Evolutionary conservation across 2,797 vertebrate genomes (phyloP).

Genomic region (Hippoglossus hippoglossus): DNA sequence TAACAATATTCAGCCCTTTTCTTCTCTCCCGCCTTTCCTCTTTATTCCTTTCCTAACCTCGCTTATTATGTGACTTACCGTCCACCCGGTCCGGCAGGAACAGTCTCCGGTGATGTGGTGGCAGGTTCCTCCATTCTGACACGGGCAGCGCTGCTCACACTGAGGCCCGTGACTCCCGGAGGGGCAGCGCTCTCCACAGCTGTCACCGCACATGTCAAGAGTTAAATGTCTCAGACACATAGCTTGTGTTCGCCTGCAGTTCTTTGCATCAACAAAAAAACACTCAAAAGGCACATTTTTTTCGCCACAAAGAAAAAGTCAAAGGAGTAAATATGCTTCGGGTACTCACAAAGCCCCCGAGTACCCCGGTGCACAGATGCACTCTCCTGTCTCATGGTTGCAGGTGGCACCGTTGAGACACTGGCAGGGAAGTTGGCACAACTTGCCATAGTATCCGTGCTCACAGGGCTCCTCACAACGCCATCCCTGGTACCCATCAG

Average conservation of each 20-base stretch:
- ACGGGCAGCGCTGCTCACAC: conserved; percentile 96
- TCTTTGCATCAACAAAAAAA: conserved; percentile 22
- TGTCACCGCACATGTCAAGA: conserved; percentile 71
- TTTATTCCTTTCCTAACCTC: conserved; percentile 12
- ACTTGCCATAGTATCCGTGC: conserved; percentile 92
- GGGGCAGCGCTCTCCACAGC: conserved; percentile 95
- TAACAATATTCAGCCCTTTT: not conserved
- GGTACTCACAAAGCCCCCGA: conserved; percentile 95
- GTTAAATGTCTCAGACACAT: conserved; percentile 31
- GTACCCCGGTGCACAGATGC: conserved; percentile 95
- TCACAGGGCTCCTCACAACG: conserved; percentile 96
- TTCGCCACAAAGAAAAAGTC: conserved; percentile 12
- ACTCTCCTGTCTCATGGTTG: conserved; percentile 94
- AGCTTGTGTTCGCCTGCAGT: conserved; percentile 20
- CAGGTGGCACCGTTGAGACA: conserved; percentile 96
- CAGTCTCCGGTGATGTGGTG: conserved; percentile 98
- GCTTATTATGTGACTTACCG: conserved; percentile 80
- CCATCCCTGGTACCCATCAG: conserved; percentile 96
- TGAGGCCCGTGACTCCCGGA: conserved; percentile 94
- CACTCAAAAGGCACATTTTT: not conserved
- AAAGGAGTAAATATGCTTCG: conserved; percentile 26
- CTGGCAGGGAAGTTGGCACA: conserved; percentile 94
- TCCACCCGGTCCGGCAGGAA: conserved; percentile 95
- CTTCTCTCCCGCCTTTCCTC: conserved; percentile 30
- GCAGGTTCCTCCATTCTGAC: conserved; percentile 96